phyloP scores from a whole-genome alignment of 2,797 vertebrate genomes.

The Alosa sapidissima region DNA sequence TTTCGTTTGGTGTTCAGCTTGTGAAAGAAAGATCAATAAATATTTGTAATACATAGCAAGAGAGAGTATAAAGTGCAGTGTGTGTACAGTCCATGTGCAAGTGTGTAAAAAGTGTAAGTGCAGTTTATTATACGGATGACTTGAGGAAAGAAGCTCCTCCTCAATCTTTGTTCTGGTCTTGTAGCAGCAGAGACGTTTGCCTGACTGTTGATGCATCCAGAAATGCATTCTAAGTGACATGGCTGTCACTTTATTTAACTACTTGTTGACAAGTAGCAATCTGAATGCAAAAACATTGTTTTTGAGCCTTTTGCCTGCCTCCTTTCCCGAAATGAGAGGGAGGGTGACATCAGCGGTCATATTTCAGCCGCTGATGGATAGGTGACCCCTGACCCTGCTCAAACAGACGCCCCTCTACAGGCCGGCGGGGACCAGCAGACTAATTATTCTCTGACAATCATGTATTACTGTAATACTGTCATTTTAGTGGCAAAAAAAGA shows the following conservation, averaged over 20 bases:
- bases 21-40: too few species aligned
- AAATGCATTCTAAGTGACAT: neutral
- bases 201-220: neutral
- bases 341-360: slow-evolving; percentile 43
- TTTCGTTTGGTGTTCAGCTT: too few species aligned
- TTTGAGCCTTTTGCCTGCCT: neutral
- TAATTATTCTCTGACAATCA: neutral
- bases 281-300: neutral
- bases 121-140: too few species aligned
- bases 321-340: slow-evolving; percentile 45
- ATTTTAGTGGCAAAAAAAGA: neutral
- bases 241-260: neutral
- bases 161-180: too few species aligned
- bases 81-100: too few species aligned
- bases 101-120: too few species aligned
- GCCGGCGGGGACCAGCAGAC: slow-evolving; percentile 17
- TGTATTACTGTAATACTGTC: neutral
- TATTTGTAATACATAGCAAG: too few species aligned
- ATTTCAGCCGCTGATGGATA: slow-evolving; percentile 61
- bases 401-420: slow-evolving; percentile 20
- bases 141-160: too few species aligned
- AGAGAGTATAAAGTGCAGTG: too few species aligned
- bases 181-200: too few species aligned
- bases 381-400: slow-evolving; percentile 52
- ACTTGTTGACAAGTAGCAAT: neutral